These are phyloP conservation scores for Austrolebias charrua DNA, from an alignment of 2,797 vertebrate species.

Conservation along the genomic window DNA sequence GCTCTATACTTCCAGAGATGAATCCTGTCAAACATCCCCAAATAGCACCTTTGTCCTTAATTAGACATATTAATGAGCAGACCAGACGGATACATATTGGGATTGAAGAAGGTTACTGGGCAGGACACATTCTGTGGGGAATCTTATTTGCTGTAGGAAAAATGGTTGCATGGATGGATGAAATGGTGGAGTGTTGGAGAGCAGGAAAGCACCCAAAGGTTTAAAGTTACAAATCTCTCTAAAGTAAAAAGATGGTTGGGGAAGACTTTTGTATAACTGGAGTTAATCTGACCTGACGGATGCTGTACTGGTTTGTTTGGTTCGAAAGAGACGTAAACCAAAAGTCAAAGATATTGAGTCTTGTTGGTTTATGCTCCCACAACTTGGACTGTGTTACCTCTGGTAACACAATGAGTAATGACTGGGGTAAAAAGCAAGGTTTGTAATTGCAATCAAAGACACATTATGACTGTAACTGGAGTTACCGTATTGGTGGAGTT, in stretches of 20 bases:
- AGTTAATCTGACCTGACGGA: neutral
- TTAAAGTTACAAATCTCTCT: neutral
- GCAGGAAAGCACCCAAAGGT: neutral
- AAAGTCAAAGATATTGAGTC: neutral
- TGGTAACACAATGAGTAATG: no score
- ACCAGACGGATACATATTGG: constrained; percentile 41
- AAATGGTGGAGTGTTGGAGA: neutral
- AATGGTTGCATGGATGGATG: constrained; percentile 11
- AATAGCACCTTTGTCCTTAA: constrained; percentile 32
- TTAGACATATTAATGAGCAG: constrained; percentile 27
- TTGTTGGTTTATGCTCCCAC: no score
- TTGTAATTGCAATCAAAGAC: neutral
- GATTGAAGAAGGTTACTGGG: constrained; percentile 53
- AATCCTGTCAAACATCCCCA: constrained; percentile 24
- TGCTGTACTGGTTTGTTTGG: neutral
- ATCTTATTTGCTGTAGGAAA: constrained; percentile 11
- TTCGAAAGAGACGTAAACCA: neutral
- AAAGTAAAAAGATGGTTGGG: neutral
- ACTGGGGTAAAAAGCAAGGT: neutral
- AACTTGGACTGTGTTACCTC: no score
- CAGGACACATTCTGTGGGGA: constrained; percentile 53
- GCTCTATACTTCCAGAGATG: constrained; percentile 20
- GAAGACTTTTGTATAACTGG: neutral
- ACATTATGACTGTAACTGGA: neutral
- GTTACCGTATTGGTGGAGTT: neutral